Percentiles rank a stretch among this genome's conserved stretches.
Conservation (phyloP, 2,797 vertebrate genomes). For the Remorina albescens region DNA sequence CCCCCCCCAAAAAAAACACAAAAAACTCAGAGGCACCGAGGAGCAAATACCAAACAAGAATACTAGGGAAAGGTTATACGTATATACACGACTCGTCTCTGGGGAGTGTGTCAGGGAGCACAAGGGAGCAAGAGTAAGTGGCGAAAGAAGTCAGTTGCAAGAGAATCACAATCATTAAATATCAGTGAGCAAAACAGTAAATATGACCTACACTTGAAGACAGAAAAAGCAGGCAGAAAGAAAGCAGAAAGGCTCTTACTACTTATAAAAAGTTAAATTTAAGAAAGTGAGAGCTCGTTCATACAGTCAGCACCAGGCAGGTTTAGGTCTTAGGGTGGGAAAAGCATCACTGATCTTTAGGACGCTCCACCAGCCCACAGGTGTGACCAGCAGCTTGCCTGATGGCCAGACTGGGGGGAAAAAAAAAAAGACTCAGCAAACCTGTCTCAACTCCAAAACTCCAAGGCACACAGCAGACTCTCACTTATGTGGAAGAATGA, state of each 20-base stretch:
- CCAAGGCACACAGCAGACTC: background rate
- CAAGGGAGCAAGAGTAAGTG: background rate
- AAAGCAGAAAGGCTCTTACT: background rate
- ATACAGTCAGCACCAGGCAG: no score
- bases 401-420: no score
- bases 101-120: conserved; percentile 21
- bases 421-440: no score
- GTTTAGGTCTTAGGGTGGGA: no score
- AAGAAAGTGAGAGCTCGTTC: background rate
- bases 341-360: no score
- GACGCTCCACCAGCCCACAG: background rate
- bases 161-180: conserved; percentile 14
- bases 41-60: conserved; percentile 34
- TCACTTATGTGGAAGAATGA: background rate
- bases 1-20: no score
- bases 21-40: conserved; percentile 28
- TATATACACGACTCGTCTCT: conserved; percentile 26
- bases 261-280: background rate
- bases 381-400: background rate
- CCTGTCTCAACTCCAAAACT: no score
- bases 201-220: background rate
- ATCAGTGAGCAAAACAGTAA: conserved; percentile 1
- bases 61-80: conserved; percentile 18
- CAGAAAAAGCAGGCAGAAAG: background rate
- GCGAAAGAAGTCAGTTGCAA: background rate